These are phyloP conservation scores for Periplaneta americana DNA, from an alignment of 1,140 invertebrate species.

Conservation along the genomic window DNA sequence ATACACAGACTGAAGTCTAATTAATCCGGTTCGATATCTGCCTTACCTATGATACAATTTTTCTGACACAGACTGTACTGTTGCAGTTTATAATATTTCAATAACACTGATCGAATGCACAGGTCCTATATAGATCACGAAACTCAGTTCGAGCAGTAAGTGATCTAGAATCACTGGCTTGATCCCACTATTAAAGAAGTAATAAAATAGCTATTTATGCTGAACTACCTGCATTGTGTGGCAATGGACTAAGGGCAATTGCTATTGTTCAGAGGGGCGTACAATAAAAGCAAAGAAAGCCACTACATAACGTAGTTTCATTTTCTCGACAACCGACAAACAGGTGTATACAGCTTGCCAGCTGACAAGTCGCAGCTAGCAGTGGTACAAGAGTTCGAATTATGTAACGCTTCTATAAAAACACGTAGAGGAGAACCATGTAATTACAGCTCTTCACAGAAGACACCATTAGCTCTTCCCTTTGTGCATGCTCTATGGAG, in stretches of 20 bases:
- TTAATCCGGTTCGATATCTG: too few relatives aligned
- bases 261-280: not conserved
- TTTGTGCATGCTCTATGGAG: not conserved
- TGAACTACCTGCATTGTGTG: not conserved
- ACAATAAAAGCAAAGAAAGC: not conserved
- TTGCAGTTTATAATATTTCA: too few relatives aligned
- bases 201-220: not conserved
- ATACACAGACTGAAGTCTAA: too few relatives aligned
- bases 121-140: too few relatives aligned
- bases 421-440: not conserved
- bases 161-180: too few relatives aligned
- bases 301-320: not conserved
- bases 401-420: not conserved
- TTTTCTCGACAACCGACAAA: not conserved
- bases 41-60: too few relatives aligned
- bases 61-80: too few relatives aligned
- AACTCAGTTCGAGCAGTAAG: too few relatives aligned
- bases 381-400: not conserved
- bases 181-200: too few relatives aligned
- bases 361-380: not conserved
- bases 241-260: not conserved
- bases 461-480: not conserved
- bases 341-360: not conserved
- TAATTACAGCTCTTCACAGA: not conserved
- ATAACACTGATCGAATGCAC: too few relatives aligned